Conservation (phyloP, 1,140 invertebrate genomes). For the Spodoptera frugiperda region DNA sequence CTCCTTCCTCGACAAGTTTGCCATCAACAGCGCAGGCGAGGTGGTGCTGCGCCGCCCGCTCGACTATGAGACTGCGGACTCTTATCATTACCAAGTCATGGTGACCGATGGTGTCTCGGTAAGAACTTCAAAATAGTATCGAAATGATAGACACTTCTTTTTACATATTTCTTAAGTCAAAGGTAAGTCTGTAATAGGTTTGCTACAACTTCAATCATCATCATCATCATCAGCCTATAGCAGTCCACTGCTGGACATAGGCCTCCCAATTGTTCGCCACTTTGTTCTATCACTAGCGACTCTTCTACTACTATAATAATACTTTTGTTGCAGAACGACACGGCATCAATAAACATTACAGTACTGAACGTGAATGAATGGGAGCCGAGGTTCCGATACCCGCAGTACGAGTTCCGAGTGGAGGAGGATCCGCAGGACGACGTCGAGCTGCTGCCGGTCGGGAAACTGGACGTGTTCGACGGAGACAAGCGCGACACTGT, state of each 20-base stretch:
- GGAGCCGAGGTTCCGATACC: conserved; percentile 95
- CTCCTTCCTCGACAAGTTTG: conserved; percentile 89
- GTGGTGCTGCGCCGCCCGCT: conserved; percentile 91
- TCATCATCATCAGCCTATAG: too few species aligned
- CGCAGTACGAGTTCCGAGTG: conserved; percentile 94
- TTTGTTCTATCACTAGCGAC: too few species aligned
- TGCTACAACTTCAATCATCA: too few species aligned
- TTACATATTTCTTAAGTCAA: too few species aligned
- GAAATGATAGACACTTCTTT: too few species aligned
- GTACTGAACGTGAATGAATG: conserved; percentile 96
- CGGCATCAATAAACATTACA: conserved; percentile 90
- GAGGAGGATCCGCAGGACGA: conserved; percentile 79
- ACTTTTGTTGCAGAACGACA: conserved; percentile 91
- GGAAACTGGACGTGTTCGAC: conserved; percentile 91
- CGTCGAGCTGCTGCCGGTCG: conserved; percentile 84
- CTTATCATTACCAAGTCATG: conserved; percentile 92
- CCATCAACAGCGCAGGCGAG: conserved; percentile 92
- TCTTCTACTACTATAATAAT: too few species aligned
- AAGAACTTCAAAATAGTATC: conserved; percentile 75
- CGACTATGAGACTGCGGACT: conserved; percentile 92
- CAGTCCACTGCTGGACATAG: too few species aligned
- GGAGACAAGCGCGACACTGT: conserved; percentile 92
- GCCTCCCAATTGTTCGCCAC: too few species aligned
- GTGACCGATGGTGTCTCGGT: conserved; percentile 94
- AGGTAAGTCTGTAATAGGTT: too few species aligned